Percentiles rank a stretch among this genome's conserved stretches.
These are phyloP conservation scores for Pygoscelis adeliae DNA, from an alignment of 2,113 vertebrate genomes.

Conservation along the genomic window DNA sequence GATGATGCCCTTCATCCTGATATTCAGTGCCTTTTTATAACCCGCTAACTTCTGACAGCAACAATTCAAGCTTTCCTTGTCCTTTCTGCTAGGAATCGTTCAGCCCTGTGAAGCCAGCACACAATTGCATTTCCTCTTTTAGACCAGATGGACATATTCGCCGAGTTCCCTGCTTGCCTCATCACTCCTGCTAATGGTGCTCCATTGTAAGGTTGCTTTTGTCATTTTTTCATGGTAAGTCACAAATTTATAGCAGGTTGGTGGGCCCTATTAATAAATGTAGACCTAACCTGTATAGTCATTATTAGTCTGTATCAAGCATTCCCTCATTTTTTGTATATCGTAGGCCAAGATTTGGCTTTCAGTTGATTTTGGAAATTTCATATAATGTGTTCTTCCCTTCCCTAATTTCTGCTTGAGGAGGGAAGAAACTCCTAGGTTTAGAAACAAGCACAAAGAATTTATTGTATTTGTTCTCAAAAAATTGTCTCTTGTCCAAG, in stretches of 20 bases:
- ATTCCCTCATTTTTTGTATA: not conserved
- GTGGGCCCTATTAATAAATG: not conserved
- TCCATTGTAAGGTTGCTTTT: not conserved
- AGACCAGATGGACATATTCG: not conserved
- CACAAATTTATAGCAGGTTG: rapidly evolving
- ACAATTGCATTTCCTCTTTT: not conserved
- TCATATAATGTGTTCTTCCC: not conserved
- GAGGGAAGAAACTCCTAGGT: not conserved
- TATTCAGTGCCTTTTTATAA: not conserved
- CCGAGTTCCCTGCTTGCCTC: not conserved
- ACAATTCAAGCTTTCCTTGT: not conserved
- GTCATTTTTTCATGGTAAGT: not conserved
- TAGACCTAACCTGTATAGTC: not conserved
- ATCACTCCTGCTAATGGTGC: not conserved
- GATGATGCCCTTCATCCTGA: not conserved
- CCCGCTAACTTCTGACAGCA: not conserved
- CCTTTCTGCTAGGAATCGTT: not conserved
- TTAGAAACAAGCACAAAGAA: not conserved
- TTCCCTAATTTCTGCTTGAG: not conserved
- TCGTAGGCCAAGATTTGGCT: not conserved
- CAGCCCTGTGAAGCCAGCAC: not conserved
- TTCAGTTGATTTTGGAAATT: not conserved
- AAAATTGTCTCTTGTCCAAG: not conserved
- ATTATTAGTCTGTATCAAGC: not conserved
- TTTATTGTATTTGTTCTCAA: not conserved